Conservation (phyloP, 2,113 vertebrate species). For the Eira barbara region DNA sequence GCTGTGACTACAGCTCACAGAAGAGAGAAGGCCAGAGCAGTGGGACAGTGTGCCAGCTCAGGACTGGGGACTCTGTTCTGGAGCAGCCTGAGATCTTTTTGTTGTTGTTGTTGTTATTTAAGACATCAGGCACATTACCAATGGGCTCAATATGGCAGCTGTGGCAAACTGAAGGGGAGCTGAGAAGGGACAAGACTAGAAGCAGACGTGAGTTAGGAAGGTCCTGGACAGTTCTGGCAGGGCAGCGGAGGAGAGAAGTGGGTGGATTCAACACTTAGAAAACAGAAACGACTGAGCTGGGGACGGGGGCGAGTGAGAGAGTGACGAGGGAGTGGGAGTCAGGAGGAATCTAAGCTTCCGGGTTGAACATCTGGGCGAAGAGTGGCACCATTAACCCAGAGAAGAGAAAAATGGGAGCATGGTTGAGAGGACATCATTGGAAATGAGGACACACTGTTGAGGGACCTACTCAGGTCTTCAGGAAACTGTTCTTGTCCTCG, state of each 20-base stretch:
- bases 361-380: neutral
- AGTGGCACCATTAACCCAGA: neutral
- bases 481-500: neutral
- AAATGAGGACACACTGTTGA: neutral
- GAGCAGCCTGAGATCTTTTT: neutral
- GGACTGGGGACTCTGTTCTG: neutral
- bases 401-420: neutral
- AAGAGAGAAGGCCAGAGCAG: neutral
- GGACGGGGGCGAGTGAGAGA: neutral
- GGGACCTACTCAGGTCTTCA: neutral
- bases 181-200: neutral
- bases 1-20: neutral
- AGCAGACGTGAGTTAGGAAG: neutral
- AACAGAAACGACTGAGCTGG: neutral
- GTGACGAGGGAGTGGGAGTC: neutral
- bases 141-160: neutral
- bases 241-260: too few relatives aligned
- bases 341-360: neutral
- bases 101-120: neutral
- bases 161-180: neutral
- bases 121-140: neutral
- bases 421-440: rapidly evolving
- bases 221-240: neutral
- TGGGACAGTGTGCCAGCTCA: neutral
- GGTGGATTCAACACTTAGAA: neutral